phyloP scores from a whole-genome alignment of 2,888 invertebrate species.

The Marronus borbonicus region DNA sequence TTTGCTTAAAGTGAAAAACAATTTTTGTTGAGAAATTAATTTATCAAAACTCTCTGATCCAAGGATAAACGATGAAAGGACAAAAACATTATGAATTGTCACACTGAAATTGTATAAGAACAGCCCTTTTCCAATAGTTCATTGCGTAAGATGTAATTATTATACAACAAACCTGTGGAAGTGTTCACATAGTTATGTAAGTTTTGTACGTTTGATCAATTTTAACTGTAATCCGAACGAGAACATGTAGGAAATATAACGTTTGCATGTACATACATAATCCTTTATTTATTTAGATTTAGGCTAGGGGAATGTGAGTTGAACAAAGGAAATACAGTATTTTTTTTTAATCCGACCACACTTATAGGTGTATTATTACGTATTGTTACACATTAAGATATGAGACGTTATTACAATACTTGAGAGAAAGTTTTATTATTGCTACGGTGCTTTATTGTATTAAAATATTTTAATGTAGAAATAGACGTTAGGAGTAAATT shows the following conservation, averaged over 20 bases:
- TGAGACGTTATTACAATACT: background rate
- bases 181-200: no score
- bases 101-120: no score
- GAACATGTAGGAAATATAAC: background rate
- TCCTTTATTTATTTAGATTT: conserved; percentile 10
- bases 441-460: conserved; percentile 20
- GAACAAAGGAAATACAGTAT: conserved; percentile 13
- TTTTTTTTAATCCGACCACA: background rate
- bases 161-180: no score
- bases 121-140: no score
- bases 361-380: conserved; percentile 19
- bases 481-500: conserved; percentile 10
- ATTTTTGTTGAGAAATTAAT: no score
- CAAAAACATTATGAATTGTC: no score
- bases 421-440: conserved; percentile 34
- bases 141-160: no score
- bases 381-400: conserved; percentile 19
- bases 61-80: no score
- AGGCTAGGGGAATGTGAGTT: background rate
- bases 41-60: no score
- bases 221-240: background rate
- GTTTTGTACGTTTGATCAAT: no score
- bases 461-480: conserved; percentile 17
- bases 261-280: background rate
- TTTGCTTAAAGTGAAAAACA: no score